Evolutionary conservation across 2,888 invertebrate species (phyloP).

Genomic region (Caenorhabditis angaria): DNA sequence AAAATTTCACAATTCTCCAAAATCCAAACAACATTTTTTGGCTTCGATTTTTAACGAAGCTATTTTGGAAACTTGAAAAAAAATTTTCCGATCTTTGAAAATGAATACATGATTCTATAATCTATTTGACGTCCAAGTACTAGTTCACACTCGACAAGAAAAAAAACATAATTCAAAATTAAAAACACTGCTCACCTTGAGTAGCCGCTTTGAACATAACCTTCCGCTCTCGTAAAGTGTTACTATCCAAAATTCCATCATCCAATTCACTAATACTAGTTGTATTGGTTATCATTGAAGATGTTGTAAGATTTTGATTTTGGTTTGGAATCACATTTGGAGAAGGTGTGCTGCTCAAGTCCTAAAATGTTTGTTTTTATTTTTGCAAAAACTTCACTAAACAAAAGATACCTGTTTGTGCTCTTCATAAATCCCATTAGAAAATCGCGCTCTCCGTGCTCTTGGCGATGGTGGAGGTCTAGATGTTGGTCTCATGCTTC

Average conservation of each 20-base stretch:
- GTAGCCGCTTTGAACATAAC: conserved; percentile 49
- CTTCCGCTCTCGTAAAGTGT: conserved; percentile 30
- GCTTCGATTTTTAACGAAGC: too few species aligned
- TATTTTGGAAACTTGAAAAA: too few species aligned
- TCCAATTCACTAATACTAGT: conserved; percentile 46
- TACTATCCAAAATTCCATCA: conserved; percentile 22
- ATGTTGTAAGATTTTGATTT: not conserved
- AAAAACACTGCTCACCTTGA: conserved; percentile 16
- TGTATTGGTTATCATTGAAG: conserved; percentile 22
- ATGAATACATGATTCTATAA: too few species aligned
- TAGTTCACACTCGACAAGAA: too few species aligned
- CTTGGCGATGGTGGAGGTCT: conserved; percentile 46
- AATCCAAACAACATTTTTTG: too few species aligned
- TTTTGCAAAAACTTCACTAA: not conserved
- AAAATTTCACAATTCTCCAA: too few species aligned
- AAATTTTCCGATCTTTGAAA: too few species aligned
- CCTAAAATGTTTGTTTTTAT: not conserved
- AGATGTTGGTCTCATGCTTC: conserved; percentile 54
- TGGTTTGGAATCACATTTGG: conserved; percentile 7
- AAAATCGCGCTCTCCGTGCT: conserved; percentile 32
- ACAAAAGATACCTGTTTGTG: conserved; percentile 1
- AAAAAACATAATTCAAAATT: too few species aligned
- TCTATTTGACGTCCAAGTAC: too few species aligned
- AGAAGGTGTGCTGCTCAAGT: not conserved
- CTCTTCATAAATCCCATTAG: conserved; percentile 30